phyloP scores from a whole-genome alignment of 2,888 invertebrate species.

The Aphelenchoides bicaudatus region DNA sequence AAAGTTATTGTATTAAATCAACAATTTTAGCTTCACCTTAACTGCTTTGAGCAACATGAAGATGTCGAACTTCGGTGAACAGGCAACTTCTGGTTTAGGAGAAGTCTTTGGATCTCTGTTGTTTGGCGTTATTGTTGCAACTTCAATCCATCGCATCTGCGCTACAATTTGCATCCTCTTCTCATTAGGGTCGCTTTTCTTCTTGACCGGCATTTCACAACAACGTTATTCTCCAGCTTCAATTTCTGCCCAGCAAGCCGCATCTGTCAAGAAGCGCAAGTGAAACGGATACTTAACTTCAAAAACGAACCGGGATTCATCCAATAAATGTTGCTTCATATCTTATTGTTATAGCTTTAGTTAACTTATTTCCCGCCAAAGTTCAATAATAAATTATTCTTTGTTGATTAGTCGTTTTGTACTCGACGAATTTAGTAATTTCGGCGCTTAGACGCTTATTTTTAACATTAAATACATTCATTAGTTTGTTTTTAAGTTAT shows the following conservation, averaged over 20 bases:
- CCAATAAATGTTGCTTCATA: no score
- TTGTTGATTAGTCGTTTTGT: no score
- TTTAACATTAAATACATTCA: no score
- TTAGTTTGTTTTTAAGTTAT: no score
- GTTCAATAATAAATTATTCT: no score
- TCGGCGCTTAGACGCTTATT: no score
- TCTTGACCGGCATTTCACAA: slow-evolving; percentile 35
- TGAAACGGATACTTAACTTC: background rate
- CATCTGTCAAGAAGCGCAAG: slow-evolving; percentile 24
- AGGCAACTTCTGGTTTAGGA: slow-evolving; percentile 32
- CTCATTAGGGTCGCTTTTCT: slow-evolving; percentile 34
- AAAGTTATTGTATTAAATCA: slow-evolving; percentile 33
- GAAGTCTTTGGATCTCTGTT: slow-evolving; percentile 35
- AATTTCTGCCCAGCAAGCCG: slow-evolving; percentile 7
- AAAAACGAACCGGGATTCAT: background rate
- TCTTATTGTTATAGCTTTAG: slow-evolving; percentile 1
- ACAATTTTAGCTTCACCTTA: slow-evolving; percentile 40
- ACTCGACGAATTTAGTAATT: no score
- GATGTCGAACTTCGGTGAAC: slow-evolving; percentile 32
- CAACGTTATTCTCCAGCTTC: slow-evolving; percentile 29
- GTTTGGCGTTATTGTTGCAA: slow-evolving; percentile 31
- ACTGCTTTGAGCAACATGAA: slow-evolving; percentile 39
- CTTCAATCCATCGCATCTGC: slow-evolving; percentile 39
- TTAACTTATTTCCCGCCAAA: slow-evolving; percentile 1
- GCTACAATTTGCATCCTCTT: slow-evolving; percentile 39